Conservation (phyloP, 1,140 invertebrate genomes). For the Caenorhabditis inopinata region DNA sequence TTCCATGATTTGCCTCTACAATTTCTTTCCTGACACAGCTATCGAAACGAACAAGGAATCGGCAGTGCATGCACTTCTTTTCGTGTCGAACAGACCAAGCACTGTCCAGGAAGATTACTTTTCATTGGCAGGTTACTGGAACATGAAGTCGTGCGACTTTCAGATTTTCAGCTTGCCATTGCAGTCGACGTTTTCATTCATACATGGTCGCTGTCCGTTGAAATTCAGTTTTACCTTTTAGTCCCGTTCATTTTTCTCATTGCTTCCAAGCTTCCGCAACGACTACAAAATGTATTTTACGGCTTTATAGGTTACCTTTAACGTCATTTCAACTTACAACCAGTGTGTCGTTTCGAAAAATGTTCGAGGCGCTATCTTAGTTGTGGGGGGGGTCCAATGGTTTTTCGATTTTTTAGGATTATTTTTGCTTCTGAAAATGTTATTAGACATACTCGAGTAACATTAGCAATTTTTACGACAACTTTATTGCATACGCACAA, state of each 20-base stretch:
- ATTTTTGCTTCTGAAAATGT: no score
- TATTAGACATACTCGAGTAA: no score
- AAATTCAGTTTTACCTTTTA: constrained; percentile 37
- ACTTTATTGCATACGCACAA: no score
- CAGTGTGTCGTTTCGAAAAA: no score
- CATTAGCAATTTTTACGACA: no score
- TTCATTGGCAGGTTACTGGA: not conserved
- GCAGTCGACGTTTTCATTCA: constrained; percentile 37
- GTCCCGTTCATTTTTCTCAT: constrained; percentile 23
- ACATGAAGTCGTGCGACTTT: no score
- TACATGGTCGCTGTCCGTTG: constrained; percentile 34
- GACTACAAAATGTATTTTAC: not conserved
- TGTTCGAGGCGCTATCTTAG: no score
- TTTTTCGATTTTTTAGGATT: no score
- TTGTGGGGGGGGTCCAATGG: no score
- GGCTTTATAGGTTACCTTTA: not conserved
- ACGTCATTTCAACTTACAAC: no score
- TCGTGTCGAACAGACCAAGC: not conserved
- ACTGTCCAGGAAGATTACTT: not conserved
- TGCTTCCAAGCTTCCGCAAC: not conserved
- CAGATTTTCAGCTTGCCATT: constrained; percentile 29
- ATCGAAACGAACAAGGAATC: constrained; percentile 11
- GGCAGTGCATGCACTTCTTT: not conserved
- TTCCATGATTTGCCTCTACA: constrained; percentile 7
- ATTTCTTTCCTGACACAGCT: not conserved